Evolutionary conservation across 2,888 invertebrate species (phyloP), one percentile per base, ranked within the genome.

Genomic region (Drosophila melanocephala): DNA sequence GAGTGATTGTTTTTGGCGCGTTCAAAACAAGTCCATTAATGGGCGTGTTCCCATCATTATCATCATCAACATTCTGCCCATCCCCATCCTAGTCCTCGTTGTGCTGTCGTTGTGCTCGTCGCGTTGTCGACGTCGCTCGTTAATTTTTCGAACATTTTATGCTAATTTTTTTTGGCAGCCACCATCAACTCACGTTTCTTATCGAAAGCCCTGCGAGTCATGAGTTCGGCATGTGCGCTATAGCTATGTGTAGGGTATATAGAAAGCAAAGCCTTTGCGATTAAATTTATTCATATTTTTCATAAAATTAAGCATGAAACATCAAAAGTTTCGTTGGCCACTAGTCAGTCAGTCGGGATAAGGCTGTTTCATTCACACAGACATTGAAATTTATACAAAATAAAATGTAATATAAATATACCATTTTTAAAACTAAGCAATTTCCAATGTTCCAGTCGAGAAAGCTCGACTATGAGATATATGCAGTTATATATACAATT

Each of bases 141-240:
- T 89, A 84, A 90, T 82, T 78, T 89, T 87, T 77, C 75, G 67
- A 77, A 75, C 75, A 80, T 76, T 79, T 87, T 87, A 89, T 89
- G 87, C 84, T 87, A 87, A 87, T 90, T 90, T 87, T 63, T 77
- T 89, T 84, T 87, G 77, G 65, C 82, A 83, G 62, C 67, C 69
- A 39, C 60, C 75, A 60, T 59, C 68, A 52, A 65, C 63, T 75
- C 60, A 68, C 69, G 68, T 61, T 72, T 74, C 70, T 70, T 60
- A 67, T 70, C 62, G 57, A 67, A 74, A 67, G 62, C 70, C 66
- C 79, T 64, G 58, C 73, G 51, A 57, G 58, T 58, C 73, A 74
- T 56, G 55, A 67, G 61, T 67, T 64, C 53, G 67, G 80, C 76
- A 72, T 85, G 63, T 67, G 64, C 55, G 33, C 77, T 33, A 3